These are phyloP conservation scores for Leptoteleia sp. DNA, from an alignment of 1,140 invertebrate genomes.

Conservation along the genomic window DNA sequence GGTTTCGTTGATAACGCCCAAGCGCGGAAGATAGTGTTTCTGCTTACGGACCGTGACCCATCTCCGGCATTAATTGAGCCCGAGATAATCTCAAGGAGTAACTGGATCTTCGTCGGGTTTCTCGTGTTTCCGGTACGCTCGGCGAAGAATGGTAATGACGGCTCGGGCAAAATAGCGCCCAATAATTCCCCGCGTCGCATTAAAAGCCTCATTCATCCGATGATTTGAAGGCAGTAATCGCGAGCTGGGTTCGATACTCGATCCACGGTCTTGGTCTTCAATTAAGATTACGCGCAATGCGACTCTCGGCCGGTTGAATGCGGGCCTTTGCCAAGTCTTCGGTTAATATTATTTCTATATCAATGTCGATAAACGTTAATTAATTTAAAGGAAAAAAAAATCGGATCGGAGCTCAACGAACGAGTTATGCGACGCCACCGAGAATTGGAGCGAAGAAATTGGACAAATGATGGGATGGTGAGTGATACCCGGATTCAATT, in stretches of 20 bases:
- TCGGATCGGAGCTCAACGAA: too few species aligned
- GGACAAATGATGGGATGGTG: too few species aligned
- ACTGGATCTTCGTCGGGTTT: conserved; percentile 53
- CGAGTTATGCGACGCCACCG: too few species aligned
- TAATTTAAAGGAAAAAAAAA: too few species aligned
- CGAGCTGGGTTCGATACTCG: conserved; percentile 11
- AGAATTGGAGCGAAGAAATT: too few species aligned
- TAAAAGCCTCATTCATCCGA: conserved; percentile 6
- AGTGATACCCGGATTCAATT: neutral
- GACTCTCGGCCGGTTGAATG: conserved; percentile 3
- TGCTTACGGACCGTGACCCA: conserved; percentile 60
- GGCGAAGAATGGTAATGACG: conserved; percentile 42
- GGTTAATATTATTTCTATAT: too few species aligned
- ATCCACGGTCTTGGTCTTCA: conserved; percentile 1
- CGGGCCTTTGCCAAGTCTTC: neutral
- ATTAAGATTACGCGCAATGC: conserved; percentile 30
- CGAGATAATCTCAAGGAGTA: conserved; percentile 58
- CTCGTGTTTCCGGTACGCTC: conserved; percentile 47
- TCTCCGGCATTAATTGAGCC: conserved; percentile 55
- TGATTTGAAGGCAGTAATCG: conserved; percentile 24
- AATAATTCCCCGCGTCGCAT: conserved; percentile 16
- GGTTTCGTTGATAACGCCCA: conserved; percentile 26
- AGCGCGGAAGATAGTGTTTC: conserved; percentile 43
- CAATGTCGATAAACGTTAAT: too few species aligned
- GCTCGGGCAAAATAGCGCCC: conserved; percentile 27